These are phyloP conservation scores for Sarcophaga variegata DNA, from an alignment of 2,888 invertebrate genomes.

Conservation along the genomic window DNA sequence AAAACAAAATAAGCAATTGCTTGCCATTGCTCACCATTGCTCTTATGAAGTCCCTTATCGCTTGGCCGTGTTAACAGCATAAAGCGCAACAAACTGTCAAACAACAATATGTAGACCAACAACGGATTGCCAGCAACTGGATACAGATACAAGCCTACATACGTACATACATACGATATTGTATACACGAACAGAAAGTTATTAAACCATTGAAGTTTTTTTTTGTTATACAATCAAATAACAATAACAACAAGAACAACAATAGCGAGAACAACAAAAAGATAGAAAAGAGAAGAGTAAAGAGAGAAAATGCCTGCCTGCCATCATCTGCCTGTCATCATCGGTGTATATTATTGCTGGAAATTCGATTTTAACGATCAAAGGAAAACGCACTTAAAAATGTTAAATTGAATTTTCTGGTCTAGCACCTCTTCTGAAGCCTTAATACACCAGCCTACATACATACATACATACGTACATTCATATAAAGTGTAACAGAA, in stretches of 20 bases:
- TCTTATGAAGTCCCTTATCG: slow-evolving; percentile 26
- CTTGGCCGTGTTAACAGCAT: not conserved
- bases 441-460: slow-evolving; percentile 8
- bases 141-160: not conserved
- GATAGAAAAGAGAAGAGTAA: not conserved
- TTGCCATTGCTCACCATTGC: slow-evolving; percentile 52
- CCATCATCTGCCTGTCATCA: slow-evolving; percentile 61
- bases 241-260: slow-evolving; percentile 31
- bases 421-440: slow-evolving; percentile 74
- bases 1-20: slow-evolving; percentile 71
- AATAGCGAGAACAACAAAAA: not conserved
- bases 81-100: too few species aligned
- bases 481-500: slow-evolving; percentile 5
- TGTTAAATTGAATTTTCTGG: slow-evolving; percentile 81
- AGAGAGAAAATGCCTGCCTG: slow-evolving; percentile 24
- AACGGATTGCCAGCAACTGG: not conserved
- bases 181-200: not conserved
- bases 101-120: slow-evolving; percentile 11
- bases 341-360: slow-evolving; percentile 76
- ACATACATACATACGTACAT: slow-evolving; percentile 1
- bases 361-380: slow-evolving; percentile 81
- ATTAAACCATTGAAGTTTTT: slow-evolving; percentile 36
- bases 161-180: too few species aligned
- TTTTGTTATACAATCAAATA: slow-evolving; percentile 25
- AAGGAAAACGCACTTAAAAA: slow-evolving; percentile 81